Base-by-base conservation (phyloP, 2,888 invertebrate genomes). In the Exocentrus adspersus region DNA sequence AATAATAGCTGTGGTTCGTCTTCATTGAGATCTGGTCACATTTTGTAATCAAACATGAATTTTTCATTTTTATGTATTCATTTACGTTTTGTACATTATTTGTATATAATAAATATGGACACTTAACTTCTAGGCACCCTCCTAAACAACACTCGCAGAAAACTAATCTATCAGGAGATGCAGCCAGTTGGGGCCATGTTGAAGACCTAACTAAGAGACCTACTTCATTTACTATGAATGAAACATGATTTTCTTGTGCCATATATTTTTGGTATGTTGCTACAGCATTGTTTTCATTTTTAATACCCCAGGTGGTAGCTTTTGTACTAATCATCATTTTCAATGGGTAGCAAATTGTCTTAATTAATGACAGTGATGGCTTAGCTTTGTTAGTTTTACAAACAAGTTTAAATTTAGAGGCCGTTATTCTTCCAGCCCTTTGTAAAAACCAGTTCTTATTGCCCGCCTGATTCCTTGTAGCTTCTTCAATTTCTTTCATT, bases 151-250 rank as follows among this genome's bases (percentile, higher is more conserved):
- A 67, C 19, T 64, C 60, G 64, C 64, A 69, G 50, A 30, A 64
- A 7, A 69, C 61, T 32, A 69, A 19, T 62, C 56, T 57, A 56
- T 68, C 68, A 32, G 68, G 65, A 50, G 66, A 65, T 56, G 68
- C 66, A 17, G 65, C 70, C 9, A 65, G 62, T 43, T 67, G 60
- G 30, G 64, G 65, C 60, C 62, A 62, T 51, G 45, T 60, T 51
- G 37, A 2, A 50, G n/a, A n/a, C n/a, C 48, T 62, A 3, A 64
- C 41, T 6, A 61, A 3, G 24, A 67, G 41, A 16, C 51, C 67
- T 4, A 43, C 43, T 43, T 43, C 43, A 43, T 43, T 43, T 43
- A 43, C 9, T 17, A 43, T 43, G 19, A 43, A 43, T 17, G 43
- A 43, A 5, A 17, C 43, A n/a, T 43, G 17, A 43, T 10, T 43